phyloP scores from a whole-genome alignment of 1,140 invertebrate genomes.

The Apis cerana region DNA sequence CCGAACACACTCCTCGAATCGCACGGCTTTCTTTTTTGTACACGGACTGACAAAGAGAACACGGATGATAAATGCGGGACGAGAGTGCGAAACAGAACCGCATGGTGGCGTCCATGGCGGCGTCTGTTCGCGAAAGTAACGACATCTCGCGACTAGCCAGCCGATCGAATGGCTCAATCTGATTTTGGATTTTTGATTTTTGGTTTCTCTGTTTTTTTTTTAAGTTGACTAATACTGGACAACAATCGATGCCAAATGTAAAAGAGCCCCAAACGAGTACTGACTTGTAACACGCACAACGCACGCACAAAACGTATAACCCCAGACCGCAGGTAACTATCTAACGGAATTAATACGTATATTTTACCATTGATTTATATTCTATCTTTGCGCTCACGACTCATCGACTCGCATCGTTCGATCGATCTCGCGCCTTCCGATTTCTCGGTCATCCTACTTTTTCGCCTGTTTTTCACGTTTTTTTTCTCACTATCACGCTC shows the following conservation, averaged over 20 bases:
- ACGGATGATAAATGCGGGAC: conserved; percentile 28
- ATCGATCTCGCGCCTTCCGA: conserved; percentile 41
- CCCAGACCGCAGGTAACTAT: conserved; percentile 77
- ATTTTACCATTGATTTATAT: conserved; percentile 58
- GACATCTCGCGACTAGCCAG: neutral
- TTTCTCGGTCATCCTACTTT: conserved; percentile 32
- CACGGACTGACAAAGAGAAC: conserved; percentile 36
- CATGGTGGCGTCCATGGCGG: neutral
- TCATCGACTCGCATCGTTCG: conserved; percentile 57
- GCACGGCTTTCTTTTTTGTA: conserved; percentile 8
- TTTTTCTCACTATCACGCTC: conserved; percentile 39
- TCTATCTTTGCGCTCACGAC: conserved; percentile 49
- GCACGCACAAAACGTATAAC: conserved; percentile 78
- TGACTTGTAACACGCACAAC: conserved; percentile 80
- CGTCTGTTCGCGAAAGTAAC: neutral
- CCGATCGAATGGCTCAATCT: conserved; percentile 17
- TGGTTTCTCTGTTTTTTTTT: conserved; percentile 79
- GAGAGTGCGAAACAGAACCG: conserved; percentile 4
- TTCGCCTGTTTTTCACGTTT: conserved; percentile 18
- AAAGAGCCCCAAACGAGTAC: conserved; percentile 80
- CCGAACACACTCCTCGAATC: neutral
- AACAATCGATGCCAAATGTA: conserved; percentile 79
- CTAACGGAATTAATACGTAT: conserved; percentile 69
- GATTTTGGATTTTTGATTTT: conserved; percentile 77
- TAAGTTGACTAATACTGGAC: conserved; percentile 82